Base-by-base conservation (phyloP, 92 coral and sea anemone genomes). In the Paragorgia papillata region DNA sequence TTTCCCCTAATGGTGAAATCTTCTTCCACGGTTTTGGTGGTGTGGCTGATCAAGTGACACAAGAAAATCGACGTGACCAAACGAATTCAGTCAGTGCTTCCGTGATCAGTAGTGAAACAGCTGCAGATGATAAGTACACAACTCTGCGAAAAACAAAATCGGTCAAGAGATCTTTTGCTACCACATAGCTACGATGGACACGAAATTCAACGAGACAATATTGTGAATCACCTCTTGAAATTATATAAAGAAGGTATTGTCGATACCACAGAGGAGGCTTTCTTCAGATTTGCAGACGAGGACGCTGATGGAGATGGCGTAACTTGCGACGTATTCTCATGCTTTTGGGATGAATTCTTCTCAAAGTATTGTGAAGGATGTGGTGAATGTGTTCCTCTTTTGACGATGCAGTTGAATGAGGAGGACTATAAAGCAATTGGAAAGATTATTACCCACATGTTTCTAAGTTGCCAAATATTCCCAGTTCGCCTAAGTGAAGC, bases 401-500 rank as follows among this genome's bases (percentile, higher is more conserved):
- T 79, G n/a, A 75, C 89, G 37, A 69, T 84, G 29, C 79, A 73
- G 41, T 21, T 88, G 12, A 48, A 63, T 22, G 74, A 74, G 21
- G 84, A 63, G 3, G 85, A 83, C 69, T 85, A 69, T 69, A 57
- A 76, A 40, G 83, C 83, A 9, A 29, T 79, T 74, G 93, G 93
- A 15, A 74, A 82, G 35, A 67, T 85, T 41, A 34, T 82, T 22
- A 85, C 89, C 31, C 88, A 85, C 56, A 89, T 79, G 70, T 81
- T 79, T 31, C 50, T 89, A 56, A 81, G 80, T 32, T 85, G 81
- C 22, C 88, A 87, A 35, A 85, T 84, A 26, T 35, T 89, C 32
- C 85, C 88, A 53, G 44, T 85, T n/a, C 87, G 81, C 69, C 82
- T 89, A 10, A 66, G 85, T 19, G 89, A 85, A 60, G 87, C 89